Conservation (phyloP, 2,113 vertebrate species). For the Chelonoidis abingdonii region DNA sequence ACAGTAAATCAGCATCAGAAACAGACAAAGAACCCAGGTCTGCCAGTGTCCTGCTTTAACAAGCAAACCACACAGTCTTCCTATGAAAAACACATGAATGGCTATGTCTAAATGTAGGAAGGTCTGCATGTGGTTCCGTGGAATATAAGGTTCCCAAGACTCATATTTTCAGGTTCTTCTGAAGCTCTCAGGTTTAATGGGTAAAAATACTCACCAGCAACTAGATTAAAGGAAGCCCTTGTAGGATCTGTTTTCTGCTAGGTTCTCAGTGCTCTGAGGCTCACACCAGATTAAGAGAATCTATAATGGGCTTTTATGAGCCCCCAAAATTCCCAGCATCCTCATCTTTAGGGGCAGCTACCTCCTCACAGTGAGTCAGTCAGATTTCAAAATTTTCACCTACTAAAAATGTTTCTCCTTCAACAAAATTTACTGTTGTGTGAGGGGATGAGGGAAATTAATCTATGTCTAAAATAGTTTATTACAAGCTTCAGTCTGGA, state of each 20-base stretch:
- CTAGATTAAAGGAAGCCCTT: neutral
- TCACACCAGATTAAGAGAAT: neutral
- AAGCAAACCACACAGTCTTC: neutral
- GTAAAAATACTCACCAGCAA: neutral
- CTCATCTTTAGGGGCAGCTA: neutral
- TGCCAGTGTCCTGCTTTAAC: neutral
- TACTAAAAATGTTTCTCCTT: neutral
- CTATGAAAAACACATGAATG: neutral
- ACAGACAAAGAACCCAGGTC: neutral
- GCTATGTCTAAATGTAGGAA: neutral
- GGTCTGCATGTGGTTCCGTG: neutral
- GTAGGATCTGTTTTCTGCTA: neutral
- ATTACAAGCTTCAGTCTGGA: neutral
- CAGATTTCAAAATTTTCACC: neutral
- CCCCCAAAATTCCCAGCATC: neutral
- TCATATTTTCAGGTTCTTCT: neutral
- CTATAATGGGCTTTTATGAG: neutral
- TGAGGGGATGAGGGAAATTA: accelerated
- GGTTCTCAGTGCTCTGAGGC: neutral
- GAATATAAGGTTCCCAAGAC: accelerated
- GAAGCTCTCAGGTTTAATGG: neutral
- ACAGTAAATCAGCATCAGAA: neutral
- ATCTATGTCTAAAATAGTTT: neutral
- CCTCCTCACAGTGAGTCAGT: neutral
- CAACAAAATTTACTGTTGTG: neutral